These are phyloP conservation scores for Lysandra coridon DNA, from an alignment of 2,888 invertebrate species.

Conservation along the genomic window DNA sequence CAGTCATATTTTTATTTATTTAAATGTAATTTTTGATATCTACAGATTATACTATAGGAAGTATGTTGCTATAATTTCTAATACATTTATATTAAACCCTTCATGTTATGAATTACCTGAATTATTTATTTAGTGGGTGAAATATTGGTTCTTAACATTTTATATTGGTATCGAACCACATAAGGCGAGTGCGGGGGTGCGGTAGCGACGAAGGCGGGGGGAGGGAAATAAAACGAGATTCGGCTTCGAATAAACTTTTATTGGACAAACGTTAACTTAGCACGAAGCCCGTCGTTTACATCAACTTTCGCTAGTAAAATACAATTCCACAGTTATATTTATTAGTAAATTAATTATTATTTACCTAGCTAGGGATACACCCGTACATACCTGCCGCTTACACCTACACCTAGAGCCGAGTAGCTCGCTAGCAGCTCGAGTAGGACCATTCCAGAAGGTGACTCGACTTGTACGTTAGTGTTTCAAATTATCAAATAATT, in stretches of 20 bases:
- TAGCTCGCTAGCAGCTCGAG: not conserved
- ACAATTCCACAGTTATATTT: constrained; percentile 51
- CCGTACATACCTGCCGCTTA: constrained; percentile 6
- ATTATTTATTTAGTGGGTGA: not conserved
- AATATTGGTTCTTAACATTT: not conserved
- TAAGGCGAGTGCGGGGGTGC: not conserved
- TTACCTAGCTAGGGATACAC: constrained; percentile 36
- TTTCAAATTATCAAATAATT: constrained; percentile 36
- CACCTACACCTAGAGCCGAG: not conserved
- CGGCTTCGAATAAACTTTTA: constrained; percentile 76
- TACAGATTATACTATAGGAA: too few species aligned
- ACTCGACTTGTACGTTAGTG: constrained; percentile 67
- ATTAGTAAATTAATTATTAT: constrained; percentile 45
- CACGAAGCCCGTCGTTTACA: constrained; percentile 67
- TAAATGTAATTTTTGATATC: too few species aligned
- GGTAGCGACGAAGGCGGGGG: too few species aligned
- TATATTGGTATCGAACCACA: not conserved
- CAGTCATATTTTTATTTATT: not conserved
- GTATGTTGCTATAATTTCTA: not conserved
- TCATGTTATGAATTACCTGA: not conserved
- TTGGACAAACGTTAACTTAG: constrained; percentile 70
- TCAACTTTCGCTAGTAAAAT: constrained; percentile 67
- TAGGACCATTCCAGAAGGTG: constrained; percentile 63
- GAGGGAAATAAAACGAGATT: constrained; percentile 55
- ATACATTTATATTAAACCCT: not conserved